phyloP scores from a whole-genome alignment of 2,888 invertebrate genomes.

The Trimorus sp. region DNA sequence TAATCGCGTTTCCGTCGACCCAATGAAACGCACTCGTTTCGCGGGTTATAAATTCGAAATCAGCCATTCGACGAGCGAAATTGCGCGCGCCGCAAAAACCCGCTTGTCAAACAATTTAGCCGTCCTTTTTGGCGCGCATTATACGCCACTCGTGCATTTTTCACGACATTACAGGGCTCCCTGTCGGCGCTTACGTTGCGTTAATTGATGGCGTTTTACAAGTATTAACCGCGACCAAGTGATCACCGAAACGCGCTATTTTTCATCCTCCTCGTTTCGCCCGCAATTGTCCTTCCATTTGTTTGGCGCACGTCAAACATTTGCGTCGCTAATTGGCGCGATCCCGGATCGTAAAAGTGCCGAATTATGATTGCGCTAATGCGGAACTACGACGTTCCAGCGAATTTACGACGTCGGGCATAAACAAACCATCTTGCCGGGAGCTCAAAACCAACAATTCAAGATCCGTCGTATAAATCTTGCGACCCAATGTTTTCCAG shows the following conservation, averaged over 20 bases:
- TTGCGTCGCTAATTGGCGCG: constrained; percentile 6
- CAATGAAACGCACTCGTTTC: too few species aligned
- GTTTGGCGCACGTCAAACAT: constrained; percentile 30
- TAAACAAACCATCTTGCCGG: constrained; percentile 38
- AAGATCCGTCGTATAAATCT: constrained; percentile 54
- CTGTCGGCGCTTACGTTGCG: not conserved
- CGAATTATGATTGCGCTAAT: not conserved
- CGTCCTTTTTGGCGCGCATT: too few species aligned
- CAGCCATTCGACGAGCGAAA: too few species aligned
- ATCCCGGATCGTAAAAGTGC: not conserved
- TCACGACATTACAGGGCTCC: not conserved
- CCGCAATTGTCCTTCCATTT: constrained; percentile 12
- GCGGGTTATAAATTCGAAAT: too few species aligned
- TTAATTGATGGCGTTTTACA: constrained; percentile 27
- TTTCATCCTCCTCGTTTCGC: not conserved
- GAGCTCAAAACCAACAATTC: constrained; percentile 50
- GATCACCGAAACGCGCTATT: constrained; percentile 1
- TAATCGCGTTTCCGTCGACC: too few species aligned
- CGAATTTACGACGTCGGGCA: constrained; percentile 38
- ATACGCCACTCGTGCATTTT: not conserved
- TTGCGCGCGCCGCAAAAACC: too few species aligned
- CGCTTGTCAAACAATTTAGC: too few species aligned
- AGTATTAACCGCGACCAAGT: constrained; percentile 18
- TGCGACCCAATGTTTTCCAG: constrained; percentile 51
- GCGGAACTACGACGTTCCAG: constrained; percentile 1